Base-by-base conservation (phyloP, 2,797 vertebrate species). In the Astyanax mexicanus region DNA sequence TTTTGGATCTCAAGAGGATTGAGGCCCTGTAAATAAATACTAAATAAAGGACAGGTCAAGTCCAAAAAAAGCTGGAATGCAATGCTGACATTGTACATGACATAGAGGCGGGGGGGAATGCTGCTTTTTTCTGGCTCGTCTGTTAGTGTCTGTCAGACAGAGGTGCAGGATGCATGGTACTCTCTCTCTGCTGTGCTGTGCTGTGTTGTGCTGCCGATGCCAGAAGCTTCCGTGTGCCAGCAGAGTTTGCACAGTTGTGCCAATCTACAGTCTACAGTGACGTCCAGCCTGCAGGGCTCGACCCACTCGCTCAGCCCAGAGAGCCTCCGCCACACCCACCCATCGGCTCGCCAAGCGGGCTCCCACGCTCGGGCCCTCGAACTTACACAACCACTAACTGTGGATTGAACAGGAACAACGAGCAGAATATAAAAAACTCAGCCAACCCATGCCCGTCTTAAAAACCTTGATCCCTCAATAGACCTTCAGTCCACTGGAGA, bases 331-430 rank as follows among this genome's bases (percentile, higher is more conserved):
- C 77, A 82, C 61, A 67, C 79, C 80, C 69, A 82, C 87, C 42
- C n/a, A n/a, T n/a, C n/a, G 17, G 29, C 45, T 10, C 45, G 17
- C 88, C 80, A 84, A 32, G n/a, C 78, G 84, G 85, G 74, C 87
- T 89, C 85, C 87, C 85, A 89, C 88, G 88, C 87, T 86, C 80
- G 72, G 83, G 71, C 74, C 52, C 74, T 38, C 89, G 89, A 89
- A 89, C 88, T 89, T 89, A 57, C 84, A 83, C 76, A 88, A 91
- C 90, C 89, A 80, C 88, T 88, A 89, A 85, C 79, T 75, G 80
- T 83, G 86, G 86, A 91, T 92, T 90, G 81, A 86, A 87, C 79
- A 78, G 84, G 83, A 87, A 84, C 84, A 88, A 86, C 84, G 86
- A 83, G 86, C 88, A 85, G 86, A 83, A 86, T 86, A 90, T 79